Evolutionary conservation across 2,888 invertebrate genomes (phyloP), one percentile per base, ranked within the genome.

Genomic region (Sialis lutaria): DNA sequence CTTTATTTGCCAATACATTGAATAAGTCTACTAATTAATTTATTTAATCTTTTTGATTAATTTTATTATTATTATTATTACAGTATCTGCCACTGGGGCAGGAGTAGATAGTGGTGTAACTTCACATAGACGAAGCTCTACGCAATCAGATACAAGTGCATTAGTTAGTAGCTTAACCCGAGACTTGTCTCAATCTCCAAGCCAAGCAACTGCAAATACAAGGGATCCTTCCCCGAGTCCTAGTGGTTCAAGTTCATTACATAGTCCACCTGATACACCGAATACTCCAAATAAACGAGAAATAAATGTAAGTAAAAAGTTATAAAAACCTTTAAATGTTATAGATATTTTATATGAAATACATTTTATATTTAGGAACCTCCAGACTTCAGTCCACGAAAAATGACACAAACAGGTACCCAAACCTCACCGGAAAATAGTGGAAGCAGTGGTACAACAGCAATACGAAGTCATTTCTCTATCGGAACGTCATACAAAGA

Each of bases 381-480:
- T 5, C 40, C 57, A n/a, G 63, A 62, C 40, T 57, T 58, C 49
- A 63, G 60, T 55, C 59, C 63, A 6, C 64, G 62, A 49, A 62
- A 60, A 60, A 63, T 77, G 22, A 74, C 75, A 1, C 78, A 79
- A 59, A 73, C 77, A 7, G 77, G 77, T 40, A 82, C 82, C 1
- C 82, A 82, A 63, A 82, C 82, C 1, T 80, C 81, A 32, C 82
- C 82, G 1, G 79, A 77, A 59, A 64, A 63, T 48, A 64, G 63
- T 49, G 53, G 54, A 32, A 56, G 53, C 50, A 64, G 52, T 54
- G 58, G 34, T 61, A 63, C 54, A 63, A 67, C 55, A 63, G 60
- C 57, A 9, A 55, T 63, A 1, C 63, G 63, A 66, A 69, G 56
- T 8, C 74, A 77, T 55, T 79, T 80, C 59, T 75, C 70, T 46